Conservation (phyloP, 2,888 invertebrate species). For the Lydus trimaculatus region DNA sequence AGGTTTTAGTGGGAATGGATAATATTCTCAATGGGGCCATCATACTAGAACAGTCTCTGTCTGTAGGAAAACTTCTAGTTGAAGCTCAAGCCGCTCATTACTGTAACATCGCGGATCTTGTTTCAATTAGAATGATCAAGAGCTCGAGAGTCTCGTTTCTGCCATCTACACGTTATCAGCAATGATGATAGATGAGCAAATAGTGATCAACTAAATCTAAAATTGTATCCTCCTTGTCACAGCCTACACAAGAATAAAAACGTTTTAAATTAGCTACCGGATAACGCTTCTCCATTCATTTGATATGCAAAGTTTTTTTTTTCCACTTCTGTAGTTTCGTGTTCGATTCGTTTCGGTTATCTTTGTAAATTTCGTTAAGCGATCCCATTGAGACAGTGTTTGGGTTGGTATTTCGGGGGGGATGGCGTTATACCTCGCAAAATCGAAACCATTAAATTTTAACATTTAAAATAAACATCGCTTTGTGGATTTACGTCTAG, state of each 20-base stretch:
- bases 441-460: constrained; percentile 46
- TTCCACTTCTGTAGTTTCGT: neutral
- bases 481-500: constrained; percentile 50
- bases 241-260: neutral
- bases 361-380: constrained; percentile 10
- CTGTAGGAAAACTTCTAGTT: constrained; percentile 38
- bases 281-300: neutral
- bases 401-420: neutral
- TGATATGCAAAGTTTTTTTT: constrained; percentile 10
- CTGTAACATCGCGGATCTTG: constrained; percentile 53
- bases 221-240: neutral
- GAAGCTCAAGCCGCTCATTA: constrained; percentile 54
- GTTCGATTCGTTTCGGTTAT: neutral
- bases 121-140: constrained; percentile 62
- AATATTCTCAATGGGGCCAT: constrained; percentile 55
- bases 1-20: constrained; percentile 46
- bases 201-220: constrained; percentile 14
- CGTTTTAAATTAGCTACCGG: neutral
- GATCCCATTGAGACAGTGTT: constrained; percentile 1
- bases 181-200: constrained; percentile 54
- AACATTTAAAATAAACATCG: constrained; percentile 56
- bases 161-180: constrained; percentile 54
- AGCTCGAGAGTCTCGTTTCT: constrained; percentile 58
- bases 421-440: too few relatives aligned
- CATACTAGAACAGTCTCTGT: constrained; percentile 46